Evolutionary conservation across 2,888 invertebrate genomes (phyloP).

Genomic region (Zele albiditarsus): DNA sequence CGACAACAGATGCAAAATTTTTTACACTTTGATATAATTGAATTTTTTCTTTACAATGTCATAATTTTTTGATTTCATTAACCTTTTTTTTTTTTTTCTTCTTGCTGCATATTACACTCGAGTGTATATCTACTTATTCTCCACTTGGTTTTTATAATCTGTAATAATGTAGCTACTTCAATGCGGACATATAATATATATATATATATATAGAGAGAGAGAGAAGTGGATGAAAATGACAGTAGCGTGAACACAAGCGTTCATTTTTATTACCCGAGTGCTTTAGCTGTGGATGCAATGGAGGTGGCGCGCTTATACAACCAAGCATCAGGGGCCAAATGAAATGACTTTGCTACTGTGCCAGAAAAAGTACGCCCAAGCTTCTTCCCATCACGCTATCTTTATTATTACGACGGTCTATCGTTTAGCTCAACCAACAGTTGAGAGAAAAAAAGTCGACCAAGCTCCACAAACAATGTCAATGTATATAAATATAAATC

Average conservation of each 20-base stretch:
- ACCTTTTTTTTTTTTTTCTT: background rate
- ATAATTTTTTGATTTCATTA: background rate
- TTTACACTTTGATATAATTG: background rate
- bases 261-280: slow-evolving; percentile 52
- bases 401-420: slow-evolving; percentile 53
- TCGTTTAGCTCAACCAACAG: slow-evolving; percentile 40
- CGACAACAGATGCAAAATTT: background rate
- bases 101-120: no score
- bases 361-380: slow-evolving; percentile 43
- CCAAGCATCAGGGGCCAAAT: slow-evolving; percentile 13
- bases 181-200: background rate
- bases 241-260: slow-evolving; percentile 10
- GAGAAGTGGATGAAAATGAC: background rate
- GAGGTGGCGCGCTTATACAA: background rate
- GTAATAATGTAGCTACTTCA: no score
- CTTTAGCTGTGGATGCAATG: slow-evolving; percentile 11
- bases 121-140: no score
- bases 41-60: background rate
- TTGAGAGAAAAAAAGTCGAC: slow-evolving; percentile 15
- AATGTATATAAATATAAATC: slow-evolving; percentile 22
- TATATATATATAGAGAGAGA: background rate
- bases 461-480: slow-evolving; percentile 20
- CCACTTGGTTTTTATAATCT: no score
- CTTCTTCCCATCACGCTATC: slow-evolving; percentile 45
- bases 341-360: slow-evolving; percentile 42